phyloP scores from a whole-genome alignment of 2,113 vertebrate genomes.

The Suricata suricatta region DNA sequence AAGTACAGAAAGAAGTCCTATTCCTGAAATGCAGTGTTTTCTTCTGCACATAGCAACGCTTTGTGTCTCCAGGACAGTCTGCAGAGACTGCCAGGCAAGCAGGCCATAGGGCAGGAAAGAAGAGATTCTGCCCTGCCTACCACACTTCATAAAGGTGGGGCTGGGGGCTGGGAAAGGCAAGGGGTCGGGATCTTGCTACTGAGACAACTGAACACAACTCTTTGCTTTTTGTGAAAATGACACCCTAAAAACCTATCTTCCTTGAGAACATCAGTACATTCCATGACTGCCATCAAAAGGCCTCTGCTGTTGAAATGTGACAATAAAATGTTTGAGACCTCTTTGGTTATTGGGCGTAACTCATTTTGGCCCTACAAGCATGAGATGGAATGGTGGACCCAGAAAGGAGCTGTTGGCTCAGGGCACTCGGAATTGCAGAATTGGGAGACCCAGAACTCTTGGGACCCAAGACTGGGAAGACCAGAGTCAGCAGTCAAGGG shows the following conservation, averaged over 20 bases:
- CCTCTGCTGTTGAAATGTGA: background rate
- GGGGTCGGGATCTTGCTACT: background rate
- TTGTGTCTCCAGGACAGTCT: slow-evolving; percentile 64
- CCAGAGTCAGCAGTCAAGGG: background rate
- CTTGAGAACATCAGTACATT: background rate
- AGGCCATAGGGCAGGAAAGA: too few relatives aligned
- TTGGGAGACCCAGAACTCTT: background rate
- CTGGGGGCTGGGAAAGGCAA: background rate
- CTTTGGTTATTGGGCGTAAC: background rate
- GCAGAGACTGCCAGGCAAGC: slow-evolving; percentile 74
- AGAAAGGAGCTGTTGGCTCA: background rate
- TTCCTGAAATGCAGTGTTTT: slow-evolving; percentile 62
- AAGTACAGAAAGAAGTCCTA: background rate
- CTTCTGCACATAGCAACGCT: slow-evolving; percentile 75
- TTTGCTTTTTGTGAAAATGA: background rate
- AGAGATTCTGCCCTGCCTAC: background rate
- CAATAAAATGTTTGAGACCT: background rate
- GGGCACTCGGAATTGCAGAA: background rate
- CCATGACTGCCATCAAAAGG: background rate
- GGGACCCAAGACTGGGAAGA: background rate
- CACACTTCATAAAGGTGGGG: background rate
- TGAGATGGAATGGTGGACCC: background rate
- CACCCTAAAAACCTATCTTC: background rate
- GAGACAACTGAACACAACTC: background rate
- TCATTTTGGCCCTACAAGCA: background rate